Evolutionary conservation across 1,140 invertebrate species (phyloP).

Genomic region (Pseudomyrmex flavicornis): DNA sequence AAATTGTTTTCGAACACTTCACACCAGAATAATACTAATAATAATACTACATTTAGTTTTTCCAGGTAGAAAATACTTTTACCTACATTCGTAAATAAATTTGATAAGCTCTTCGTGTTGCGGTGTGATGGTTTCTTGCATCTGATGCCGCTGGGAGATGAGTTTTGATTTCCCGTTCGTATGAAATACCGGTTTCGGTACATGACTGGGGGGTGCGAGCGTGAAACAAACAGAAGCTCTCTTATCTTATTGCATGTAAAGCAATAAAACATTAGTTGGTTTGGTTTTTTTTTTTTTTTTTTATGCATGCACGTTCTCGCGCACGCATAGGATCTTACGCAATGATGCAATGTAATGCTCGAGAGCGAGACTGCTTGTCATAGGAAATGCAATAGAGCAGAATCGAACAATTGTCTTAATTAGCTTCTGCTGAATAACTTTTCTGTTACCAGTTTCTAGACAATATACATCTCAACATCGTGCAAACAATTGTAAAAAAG

Average conservation of each 20-base stretch:
- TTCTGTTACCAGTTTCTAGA: neutral
- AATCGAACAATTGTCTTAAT: neutral
- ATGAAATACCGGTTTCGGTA: slow-evolving; percentile 90
- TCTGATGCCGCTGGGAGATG: slow-evolving; percentile 86
- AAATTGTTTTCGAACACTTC: too few species aligned
- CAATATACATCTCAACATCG: neutral
- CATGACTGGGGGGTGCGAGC: slow-evolving; percentile 81
- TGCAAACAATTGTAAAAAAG: neutral
- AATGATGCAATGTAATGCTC: neutral
- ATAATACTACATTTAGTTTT: too few species aligned
- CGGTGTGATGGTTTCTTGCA: slow-evolving; percentile 88
- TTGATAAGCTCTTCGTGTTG: slow-evolving; percentile 91
- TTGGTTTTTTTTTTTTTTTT: neutral
- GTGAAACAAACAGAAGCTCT: slow-evolving; percentile 27
- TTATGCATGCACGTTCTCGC: neutral
- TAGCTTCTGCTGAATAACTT: neutral
- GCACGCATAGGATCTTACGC: slow-evolving; percentile 7
- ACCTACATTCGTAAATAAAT: slow-evolving; percentile 90
- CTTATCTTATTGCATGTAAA: neutral
- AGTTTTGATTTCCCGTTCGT: slow-evolving; percentile 88
- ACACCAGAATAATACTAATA: too few species aligned
- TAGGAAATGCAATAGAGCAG: neutral
- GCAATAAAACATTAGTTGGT: neutral
- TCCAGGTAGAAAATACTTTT: neutral
- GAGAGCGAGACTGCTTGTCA: neutral